A percentile compares a stretch with the other conserved stretches of the same genome.
Evolutionary conservation across 2,113 vertebrate species (phyloP).

Genomic region (Etheostoma spectabile): DNA sequence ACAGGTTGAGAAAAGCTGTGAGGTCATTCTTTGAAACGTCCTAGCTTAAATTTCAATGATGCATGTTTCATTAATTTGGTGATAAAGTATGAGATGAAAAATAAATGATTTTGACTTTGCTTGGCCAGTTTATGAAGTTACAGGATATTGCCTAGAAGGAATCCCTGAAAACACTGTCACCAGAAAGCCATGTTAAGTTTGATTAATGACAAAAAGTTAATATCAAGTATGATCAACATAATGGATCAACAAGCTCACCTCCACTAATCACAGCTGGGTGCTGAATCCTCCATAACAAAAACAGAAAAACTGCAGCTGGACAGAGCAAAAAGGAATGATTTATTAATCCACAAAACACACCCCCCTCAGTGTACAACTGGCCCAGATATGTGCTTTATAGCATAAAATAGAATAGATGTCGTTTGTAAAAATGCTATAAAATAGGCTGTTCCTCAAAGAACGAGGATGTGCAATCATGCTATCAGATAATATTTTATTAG

Average conservation of each 20-base stretch:
- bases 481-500: neutral
- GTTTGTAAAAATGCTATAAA: neutral
- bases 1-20: conserved; percentile 11
- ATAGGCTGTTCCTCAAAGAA: neutral
- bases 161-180: neutral
- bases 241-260: neutral
- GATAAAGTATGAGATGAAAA: conserved; percentile 11
- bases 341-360: neutral
- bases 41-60: conserved; percentile 6
- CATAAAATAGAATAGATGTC: neutral
- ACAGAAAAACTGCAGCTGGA: neutral
- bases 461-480: neutral
- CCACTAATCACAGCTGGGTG: neutral
- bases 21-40: conserved; percentile 46
- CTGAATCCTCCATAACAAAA: too few relatives aligned
- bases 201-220: neutral
- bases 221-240: neutral
- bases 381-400: neutral
- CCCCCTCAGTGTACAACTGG: neutral
- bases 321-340: neutral
- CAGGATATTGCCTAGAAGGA: neutral
- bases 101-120: neutral
- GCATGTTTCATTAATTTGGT: conserved; percentile 19
- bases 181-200: neutral
- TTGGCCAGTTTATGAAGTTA: neutral